These are phyloP conservation scores for Germaria angustata DNA, from an alignment of 2,888 invertebrate genomes.

Conservation along the genomic window DNA sequence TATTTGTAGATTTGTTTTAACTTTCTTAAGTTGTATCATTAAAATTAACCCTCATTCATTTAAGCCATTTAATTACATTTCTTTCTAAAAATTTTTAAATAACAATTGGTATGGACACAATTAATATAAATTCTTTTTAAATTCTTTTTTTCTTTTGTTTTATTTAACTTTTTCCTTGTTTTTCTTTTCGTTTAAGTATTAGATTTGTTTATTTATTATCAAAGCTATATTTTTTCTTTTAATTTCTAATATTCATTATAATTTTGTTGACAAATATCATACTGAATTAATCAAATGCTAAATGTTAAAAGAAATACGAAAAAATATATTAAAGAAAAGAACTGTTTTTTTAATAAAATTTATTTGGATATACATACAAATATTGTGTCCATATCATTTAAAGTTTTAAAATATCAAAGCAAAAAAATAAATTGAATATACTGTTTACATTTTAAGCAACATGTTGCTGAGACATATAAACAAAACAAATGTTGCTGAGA, in stretches of 20 bases:
- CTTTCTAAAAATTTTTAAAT: constrained; percentile 6
- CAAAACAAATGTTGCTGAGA: constrained; percentile 9
- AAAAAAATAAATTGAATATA: not conserved
- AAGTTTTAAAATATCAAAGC: not conserved
- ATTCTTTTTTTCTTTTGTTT: constrained; percentile 16
- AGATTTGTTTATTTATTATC: constrained; percentile 35
- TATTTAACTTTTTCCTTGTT: constrained; percentile 17
- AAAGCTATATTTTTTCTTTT: constrained; percentile 50
- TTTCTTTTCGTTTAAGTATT: constrained; percentile 2
- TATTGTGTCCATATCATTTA: constrained; percentile 61
- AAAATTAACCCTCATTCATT: constrained; percentile 42
- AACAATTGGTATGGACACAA: constrained; percentile 67
- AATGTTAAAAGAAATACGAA: constrained; percentile 73
- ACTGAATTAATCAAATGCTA: constrained; percentile 79
- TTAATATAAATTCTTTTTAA: constrained; percentile 46
- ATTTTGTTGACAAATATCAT: constrained; percentile 61
- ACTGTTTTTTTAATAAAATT: constrained; percentile 62
- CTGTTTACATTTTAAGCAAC: constrained; percentile 31
- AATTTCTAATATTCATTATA: constrained; percentile 52
- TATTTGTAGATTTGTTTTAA: constrained; percentile 15
- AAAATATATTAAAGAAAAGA: constrained; percentile 54
- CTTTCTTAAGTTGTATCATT: constrained; percentile 20
- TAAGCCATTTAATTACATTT: constrained; percentile 1
- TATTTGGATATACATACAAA: constrained; percentile 57
- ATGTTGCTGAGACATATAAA: constrained; percentile 47